Evolutionary conservation across 2,888 invertebrate species (phyloP).

Genomic region (Phyto melanocephala): DNA sequence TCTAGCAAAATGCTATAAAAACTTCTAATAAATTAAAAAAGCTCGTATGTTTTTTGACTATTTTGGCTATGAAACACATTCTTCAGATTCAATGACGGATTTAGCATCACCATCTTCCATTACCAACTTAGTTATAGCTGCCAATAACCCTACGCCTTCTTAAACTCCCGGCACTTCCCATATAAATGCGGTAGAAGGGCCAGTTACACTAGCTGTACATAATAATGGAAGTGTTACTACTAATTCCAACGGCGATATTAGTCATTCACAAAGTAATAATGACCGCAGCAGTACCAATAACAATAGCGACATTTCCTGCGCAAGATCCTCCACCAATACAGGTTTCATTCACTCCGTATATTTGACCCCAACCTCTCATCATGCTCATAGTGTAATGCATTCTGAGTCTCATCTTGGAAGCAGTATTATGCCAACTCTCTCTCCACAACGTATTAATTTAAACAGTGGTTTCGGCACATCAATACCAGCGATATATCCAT

Average conservation of each 20-base stretch:
- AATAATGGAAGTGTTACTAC: slow-evolving; percentile 28
- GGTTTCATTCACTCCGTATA: slow-evolving; percentile 34
- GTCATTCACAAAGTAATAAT: slow-evolving; percentile 22
- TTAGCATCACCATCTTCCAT: slow-evolving; percentile 56
- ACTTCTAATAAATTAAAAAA: slow-evolving; percentile 60
- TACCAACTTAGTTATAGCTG: slow-evolving; percentile 20
- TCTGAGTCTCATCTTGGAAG: slow-evolving; percentile 52
- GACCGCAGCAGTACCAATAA: slow-evolving; percentile 19
- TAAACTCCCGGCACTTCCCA: slow-evolving; percentile 9
- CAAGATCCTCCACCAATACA: slow-evolving; percentile 22
- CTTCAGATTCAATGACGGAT: slow-evolving; percentile 68
- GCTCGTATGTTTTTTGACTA: slow-evolving; percentile 65
- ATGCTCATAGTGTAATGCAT: slow-evolving; percentile 26
- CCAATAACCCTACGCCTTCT: slow-evolving; percentile 37
- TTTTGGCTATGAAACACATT: slow-evolving; percentile 61
- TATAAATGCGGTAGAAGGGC: slow-evolving; percentile 14
- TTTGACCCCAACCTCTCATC: neutral
- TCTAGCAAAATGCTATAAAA: slow-evolving; percentile 4
- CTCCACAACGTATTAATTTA: slow-evolving; percentile 81
- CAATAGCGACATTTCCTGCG: slow-evolving; percentile 18
- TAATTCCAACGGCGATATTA: slow-evolving; percentile 24
- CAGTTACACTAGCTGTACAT: neutral
- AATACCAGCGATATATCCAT: slow-evolving; percentile 83
- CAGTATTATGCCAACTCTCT: slow-evolving; percentile 79
- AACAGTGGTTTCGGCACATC: slow-evolving; percentile 82